A percentile compares a stretch with the other conserved stretches of the same genome.
phyloP scores from a whole-genome alignment of 2,113 vertebrate genomes.

The Henicopernis longicauda region DNA sequence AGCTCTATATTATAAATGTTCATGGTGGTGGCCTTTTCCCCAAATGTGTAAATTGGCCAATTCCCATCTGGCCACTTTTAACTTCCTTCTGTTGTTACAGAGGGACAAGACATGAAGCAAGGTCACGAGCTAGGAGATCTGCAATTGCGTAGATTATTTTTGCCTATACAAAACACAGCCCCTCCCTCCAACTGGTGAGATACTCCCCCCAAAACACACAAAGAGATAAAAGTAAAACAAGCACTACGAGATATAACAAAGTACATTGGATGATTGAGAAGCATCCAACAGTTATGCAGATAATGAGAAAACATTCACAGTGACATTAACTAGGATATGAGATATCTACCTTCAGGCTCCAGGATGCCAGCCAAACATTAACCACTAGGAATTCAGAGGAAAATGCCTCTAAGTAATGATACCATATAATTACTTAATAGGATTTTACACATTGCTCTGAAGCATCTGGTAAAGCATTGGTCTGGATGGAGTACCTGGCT shows the following conservation, averaged over 20 bases:
- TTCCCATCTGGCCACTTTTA: background rate
- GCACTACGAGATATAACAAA: fast-evolving
- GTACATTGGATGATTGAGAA: background rate
- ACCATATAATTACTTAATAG: background rate
- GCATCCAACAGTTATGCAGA: background rate
- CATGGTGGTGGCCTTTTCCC: background rate
- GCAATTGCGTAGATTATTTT: background rate
- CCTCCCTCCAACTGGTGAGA: background rate
- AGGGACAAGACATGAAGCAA: background rate
- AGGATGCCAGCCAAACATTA: background rate
- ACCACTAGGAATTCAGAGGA: background rate
- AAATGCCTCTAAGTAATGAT: background rate
- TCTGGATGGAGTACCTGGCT: background rate
- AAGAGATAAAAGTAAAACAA: background rate
- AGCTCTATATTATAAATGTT: background rate
- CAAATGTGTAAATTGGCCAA: background rate
- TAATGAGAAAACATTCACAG: background rate
- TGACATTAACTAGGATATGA: background rate
- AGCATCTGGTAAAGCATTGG: background rate
- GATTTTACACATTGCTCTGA: background rate
- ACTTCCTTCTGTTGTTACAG: background rate
- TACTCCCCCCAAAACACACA: background rate
- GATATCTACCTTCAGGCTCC: background rate
- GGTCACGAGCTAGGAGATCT: background rate
- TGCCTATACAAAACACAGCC: background rate